These are phyloP conservation scores for Sussaba pulchella DNA, from an alignment of 2,888 invertebrate genomes.

Conservation along the genomic window DNA sequence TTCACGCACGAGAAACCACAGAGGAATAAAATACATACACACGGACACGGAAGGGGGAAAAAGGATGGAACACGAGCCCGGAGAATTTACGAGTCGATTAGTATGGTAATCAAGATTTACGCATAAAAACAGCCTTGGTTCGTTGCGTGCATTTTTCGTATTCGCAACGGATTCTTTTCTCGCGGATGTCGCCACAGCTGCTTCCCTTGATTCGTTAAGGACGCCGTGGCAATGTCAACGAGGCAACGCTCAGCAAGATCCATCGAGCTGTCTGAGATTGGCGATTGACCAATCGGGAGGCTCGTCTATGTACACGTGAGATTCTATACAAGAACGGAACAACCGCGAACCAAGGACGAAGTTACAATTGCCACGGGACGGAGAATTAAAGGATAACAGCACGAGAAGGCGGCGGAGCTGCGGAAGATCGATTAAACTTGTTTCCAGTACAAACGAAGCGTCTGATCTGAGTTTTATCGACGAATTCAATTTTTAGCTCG, in stretches of 20 bases:
- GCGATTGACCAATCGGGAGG: slow-evolving; percentile 49
- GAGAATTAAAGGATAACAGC: slow-evolving; percentile 29
- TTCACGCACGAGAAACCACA: slow-evolving; percentile 61
- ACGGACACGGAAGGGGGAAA: slow-evolving; percentile 36
- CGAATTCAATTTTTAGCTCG: slow-evolving; percentile 6
- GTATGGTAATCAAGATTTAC: slow-evolving; percentile 78
- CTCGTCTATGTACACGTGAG: slow-evolving; percentile 41
- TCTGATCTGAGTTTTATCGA: slow-evolving; percentile 30
- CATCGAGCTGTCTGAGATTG: slow-evolving; percentile 40
- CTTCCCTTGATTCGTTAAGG: slow-evolving; percentile 36
- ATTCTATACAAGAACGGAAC: slow-evolving; percentile 27
- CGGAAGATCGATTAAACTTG: slow-evolving; percentile 60
- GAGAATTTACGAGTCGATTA: slow-evolving; percentile 79
- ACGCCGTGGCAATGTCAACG: slow-evolving; percentile 22
- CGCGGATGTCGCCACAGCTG: slow-evolving; percentile 17
- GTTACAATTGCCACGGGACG: slow-evolving; percentile 28
- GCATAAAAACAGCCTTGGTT: slow-evolving; percentile 72
- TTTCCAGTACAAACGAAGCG: slow-evolving; percentile 52
- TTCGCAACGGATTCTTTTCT: slow-evolving; percentile 58
- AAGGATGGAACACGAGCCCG: slow-evolving; percentile 67
- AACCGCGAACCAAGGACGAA: slow-evolving; percentile 11
- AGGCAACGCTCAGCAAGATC: slow-evolving; percentile 27
- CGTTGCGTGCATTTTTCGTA: slow-evolving; percentile 72
- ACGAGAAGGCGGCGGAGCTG: slow-evolving; percentile 35
- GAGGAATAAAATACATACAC: slow-evolving; percentile 54